Percentiles rank a stretch among this genome's conserved stretches.
phyloP scores from a whole-genome alignment of 2,888 invertebrate species.

The Villa cingulata region DNA sequence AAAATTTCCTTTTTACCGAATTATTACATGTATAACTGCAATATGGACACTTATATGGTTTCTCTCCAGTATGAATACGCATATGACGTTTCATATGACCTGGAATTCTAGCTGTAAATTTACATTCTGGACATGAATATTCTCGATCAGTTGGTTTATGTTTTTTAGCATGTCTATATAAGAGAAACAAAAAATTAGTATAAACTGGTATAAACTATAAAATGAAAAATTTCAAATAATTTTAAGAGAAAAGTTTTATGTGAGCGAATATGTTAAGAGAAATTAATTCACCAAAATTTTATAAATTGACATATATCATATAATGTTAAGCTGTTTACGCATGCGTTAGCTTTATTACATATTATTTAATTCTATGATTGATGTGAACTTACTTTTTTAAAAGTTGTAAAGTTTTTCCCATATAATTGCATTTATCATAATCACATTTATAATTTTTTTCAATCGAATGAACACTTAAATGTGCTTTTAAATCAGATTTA shows the following conservation, averaged over 20 bases:
- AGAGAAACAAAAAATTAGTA: constrained; percentile 4
- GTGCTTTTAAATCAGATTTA: constrained; percentile 41
- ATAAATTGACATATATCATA: too few species aligned
- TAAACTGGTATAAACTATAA: not conserved
- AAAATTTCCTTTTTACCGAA: constrained; percentile 42
- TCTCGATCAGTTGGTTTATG: constrained; percentile 36
- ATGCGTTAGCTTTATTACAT: too few species aligned
- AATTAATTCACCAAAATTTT: too few species aligned
- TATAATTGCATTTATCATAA: constrained; percentile 37
- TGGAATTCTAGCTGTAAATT: constrained; percentile 51
- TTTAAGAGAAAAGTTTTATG: too few species aligned
- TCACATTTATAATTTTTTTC: constrained; percentile 37
- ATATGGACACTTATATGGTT: constrained; percentile 75
- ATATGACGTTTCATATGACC: constrained; percentile 67
- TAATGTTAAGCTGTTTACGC: too few species aligned
- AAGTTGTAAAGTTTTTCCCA: constrained; percentile 40
- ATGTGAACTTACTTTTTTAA: constrained; percentile 39
- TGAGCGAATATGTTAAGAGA: too few species aligned
- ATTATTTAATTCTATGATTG: too few species aligned
- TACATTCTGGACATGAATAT: constrained; percentile 52
- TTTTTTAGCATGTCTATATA: constrained; percentile 24
- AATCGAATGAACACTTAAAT: constrained; percentile 43
- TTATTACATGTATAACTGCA: constrained; percentile 67
- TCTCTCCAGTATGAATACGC: constrained; percentile 63
- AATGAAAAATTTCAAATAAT: too few species aligned